phyloP scores from a whole-genome alignment of 2,797 vertebrate species.

The Kryptolebias ocellatus region DNA sequence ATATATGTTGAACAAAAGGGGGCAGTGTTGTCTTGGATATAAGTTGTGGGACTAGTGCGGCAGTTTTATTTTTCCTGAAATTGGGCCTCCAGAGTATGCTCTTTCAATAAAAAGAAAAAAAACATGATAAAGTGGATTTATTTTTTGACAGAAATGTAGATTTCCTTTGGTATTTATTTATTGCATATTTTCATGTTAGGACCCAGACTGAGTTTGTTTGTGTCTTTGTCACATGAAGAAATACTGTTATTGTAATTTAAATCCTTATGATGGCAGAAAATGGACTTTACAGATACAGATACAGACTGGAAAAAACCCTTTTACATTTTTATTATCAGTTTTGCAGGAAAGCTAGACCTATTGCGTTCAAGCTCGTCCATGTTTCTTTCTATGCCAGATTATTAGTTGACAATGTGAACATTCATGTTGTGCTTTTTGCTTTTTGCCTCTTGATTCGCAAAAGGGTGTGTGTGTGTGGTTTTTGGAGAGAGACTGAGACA shows the following conservation, averaged over 20 bases:
- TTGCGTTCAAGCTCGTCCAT: constrained; percentile 9
- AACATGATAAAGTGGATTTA: too few species aligned
- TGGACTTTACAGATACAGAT: neutral
- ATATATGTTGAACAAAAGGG: constrained; percentile 50
- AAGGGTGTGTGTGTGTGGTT: constrained; percentile 5
- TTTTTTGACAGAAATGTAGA: neutral
- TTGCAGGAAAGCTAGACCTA: constrained; percentile 31
- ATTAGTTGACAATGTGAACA: neutral
- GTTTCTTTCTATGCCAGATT: constrained; percentile 2
- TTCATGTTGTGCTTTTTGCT: neutral
- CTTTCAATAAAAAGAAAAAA: too few species aligned
- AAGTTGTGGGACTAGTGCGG: neutral
- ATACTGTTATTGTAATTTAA: neutral
- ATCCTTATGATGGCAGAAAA: neutral
- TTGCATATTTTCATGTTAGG: neutral
- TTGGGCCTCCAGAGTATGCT: neutral
- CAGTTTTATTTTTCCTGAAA: neutral
- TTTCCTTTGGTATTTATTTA: neutral
- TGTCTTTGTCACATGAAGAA: neutral
- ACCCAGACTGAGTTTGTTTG: neutral
- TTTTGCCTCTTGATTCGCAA: neutral
- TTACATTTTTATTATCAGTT: constrained; percentile 15
- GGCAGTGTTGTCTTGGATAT: constrained; percentile 48
- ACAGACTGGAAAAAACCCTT: neutral
- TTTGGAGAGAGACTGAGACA: neutral